phyloP scores from a whole-genome alignment of 2,888 invertebrate species.

The Sialis lutaria region DNA sequence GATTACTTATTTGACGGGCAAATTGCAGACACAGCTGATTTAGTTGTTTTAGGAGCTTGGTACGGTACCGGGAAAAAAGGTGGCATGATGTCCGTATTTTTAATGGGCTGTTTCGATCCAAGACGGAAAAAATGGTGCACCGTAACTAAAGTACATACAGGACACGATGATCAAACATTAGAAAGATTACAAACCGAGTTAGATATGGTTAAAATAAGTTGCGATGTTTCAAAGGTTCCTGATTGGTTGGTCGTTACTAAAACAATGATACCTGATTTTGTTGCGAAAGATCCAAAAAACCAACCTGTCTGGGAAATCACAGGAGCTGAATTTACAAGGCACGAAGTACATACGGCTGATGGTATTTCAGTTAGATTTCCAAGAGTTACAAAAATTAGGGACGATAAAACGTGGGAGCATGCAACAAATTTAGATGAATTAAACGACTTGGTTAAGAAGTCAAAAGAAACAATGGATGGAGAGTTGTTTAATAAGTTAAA shows the following conservation, averaged over 20 bases:
- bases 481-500: conserved; percentile 33
- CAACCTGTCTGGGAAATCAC: conserved; percentile 94
- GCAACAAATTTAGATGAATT: conserved; percentile 69
- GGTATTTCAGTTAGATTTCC: conserved; percentile 92
- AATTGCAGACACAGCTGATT: conserved; percentile 90
- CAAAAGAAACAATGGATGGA: conserved; percentile 46
- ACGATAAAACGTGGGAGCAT: conserved; percentile 70
- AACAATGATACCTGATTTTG: conserved; percentile 76
- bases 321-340: conserved; percentile 64
- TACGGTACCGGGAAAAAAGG: conserved; percentile 86
- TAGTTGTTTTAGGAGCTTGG: conserved; percentile 89
- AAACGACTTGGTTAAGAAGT: conserved; percentile 45
- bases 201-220: conserved; percentile 66
- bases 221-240: conserved; percentile 52
- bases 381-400: conserved; percentile 62
- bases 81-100: conserved; percentile 81
- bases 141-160: conserved; percentile 81
- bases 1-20: conserved; percentile 85
- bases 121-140: conserved; percentile 59
- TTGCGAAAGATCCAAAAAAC: conserved; percentile 64
- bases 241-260: conserved; percentile 69
- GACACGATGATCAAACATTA: conserved; percentile 75
- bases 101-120: conserved; percentile 79
- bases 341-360: conserved; percentile 75
- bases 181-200: conserved; percentile 53